These are phyloP conservation scores for Ondatra zibethicus DNA, from an alignment of 2,113 vertebrate genomes.

Conservation along the genomic window DNA sequence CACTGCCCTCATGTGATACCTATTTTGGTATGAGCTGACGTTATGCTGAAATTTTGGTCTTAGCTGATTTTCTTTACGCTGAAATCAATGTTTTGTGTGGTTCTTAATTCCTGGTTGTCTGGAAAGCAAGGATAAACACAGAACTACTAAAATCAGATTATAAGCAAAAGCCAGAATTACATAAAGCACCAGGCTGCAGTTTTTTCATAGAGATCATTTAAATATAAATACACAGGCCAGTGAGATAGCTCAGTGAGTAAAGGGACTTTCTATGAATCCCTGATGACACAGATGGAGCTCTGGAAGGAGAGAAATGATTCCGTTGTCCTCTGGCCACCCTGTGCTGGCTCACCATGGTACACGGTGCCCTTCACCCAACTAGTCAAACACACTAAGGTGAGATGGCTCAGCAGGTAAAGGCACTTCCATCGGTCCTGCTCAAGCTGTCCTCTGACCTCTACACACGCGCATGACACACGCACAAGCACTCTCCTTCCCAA, in stretches of 20 bases:
- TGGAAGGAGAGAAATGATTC: neutral
- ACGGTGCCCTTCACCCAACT: neutral
- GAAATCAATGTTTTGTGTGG: slow-evolving; percentile 31
- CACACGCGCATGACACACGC: neutral
- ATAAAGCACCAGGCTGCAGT: slow-evolving; percentile 8
- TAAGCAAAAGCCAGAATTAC: slow-evolving; percentile 44
- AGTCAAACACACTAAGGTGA: neutral
- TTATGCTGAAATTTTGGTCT: slow-evolving; percentile 1
- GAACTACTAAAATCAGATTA: neutral
- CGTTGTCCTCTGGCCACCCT: neutral
- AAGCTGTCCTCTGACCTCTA: neutral
- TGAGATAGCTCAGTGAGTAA: neutral
- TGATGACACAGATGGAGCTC: neutral
- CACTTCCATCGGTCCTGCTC: neutral
- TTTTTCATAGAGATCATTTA: neutral
- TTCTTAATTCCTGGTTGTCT: slow-evolving; percentile 44
- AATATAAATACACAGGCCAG: no score
- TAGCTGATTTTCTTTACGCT: slow-evolving; percentile 46
- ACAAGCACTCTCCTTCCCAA: neutral
- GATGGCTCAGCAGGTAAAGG: neutral
- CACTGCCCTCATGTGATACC: neutral
- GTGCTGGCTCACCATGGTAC: neutral
- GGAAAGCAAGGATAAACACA: slow-evolving; percentile 32
- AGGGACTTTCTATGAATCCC: neutral
- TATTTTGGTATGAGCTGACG: slow-evolving; percentile 10